phyloP scores from a whole-genome alignment of 2,888 invertebrate species.

The Pyrrhosoma nymphula region DNA sequence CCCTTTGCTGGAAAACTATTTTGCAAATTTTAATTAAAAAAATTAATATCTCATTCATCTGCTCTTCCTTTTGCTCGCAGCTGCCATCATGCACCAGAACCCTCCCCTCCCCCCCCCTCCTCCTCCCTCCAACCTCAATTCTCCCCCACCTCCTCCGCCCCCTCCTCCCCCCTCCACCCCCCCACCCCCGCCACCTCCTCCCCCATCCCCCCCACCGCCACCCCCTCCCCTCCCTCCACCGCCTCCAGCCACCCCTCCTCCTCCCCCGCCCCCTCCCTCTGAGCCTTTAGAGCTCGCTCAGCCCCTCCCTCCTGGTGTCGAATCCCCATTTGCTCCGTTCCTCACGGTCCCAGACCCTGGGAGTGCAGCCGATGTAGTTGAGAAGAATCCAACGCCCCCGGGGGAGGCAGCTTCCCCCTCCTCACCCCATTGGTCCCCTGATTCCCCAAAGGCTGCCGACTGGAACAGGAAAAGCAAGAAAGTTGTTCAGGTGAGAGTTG shows the following conservation, averaged over 20 bases:
- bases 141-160: conserved; percentile 72
- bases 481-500: conserved; percentile 75
- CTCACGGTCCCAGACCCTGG: conserved; percentile 76
- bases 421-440: conserved; percentile 75
- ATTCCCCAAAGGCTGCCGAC: conserved; percentile 74
- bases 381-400: conserved; percentile 43
- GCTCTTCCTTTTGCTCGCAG: not conserved
- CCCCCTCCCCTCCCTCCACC: conserved; percentile 73
- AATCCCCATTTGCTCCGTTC: conserved; percentile 77
- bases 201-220: conserved; percentile 70
- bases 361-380: conserved; percentile 74
- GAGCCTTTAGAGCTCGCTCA: conserved; percentile 74
- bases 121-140: too few species aligned
- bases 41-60: not conserved
- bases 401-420: conserved; percentile 34
- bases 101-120: conserved; percentile 45
- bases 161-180: conserved; percentile 73
- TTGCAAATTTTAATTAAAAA: too few species aligned
- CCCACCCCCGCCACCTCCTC: conserved; percentile 73
- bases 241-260: conserved; percentile 72
- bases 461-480: conserved; percentile 73
- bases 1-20: too few species aligned
- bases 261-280: conserved; percentile 70
- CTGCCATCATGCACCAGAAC: not conserved
- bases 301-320: conserved; percentile 81